A percentile compares a stretch with the other conserved stretches of the same genome.
Evolutionary conservation across 2,888 invertebrate species (phyloP).

Genomic region (Torymus aiolomorphi): DNA sequence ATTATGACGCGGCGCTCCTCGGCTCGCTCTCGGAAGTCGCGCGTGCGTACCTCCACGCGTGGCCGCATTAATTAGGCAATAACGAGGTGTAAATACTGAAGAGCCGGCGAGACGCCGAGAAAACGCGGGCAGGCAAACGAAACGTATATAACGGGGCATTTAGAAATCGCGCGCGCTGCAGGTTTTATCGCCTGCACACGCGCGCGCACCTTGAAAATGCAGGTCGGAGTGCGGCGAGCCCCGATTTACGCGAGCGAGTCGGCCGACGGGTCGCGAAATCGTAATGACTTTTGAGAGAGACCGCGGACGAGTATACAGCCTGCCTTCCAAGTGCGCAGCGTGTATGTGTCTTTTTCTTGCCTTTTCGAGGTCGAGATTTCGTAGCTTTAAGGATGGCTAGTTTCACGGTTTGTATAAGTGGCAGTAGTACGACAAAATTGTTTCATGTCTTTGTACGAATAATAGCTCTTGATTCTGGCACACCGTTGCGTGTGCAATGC

Average conservation of each 20-base stretch:
- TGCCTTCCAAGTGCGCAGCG: too few species aligned
- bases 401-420: background rate
- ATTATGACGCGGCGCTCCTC: background rate
- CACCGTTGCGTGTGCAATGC: too few species aligned
- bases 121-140: background rate
- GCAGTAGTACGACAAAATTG: too few species aligned
- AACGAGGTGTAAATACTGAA: conserved; percentile 21
- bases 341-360: background rate
- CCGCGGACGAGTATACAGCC: background rate
- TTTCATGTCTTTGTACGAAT: too few species aligned
- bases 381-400: background rate
- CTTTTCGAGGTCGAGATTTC: background rate
- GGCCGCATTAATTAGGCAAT: conserved; percentile 7
- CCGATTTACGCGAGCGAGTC: conserved; percentile 9
- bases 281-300: conserved; percentile 17
- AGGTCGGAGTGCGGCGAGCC: conserved; percentile 33
- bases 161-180: conserved; percentile 60
- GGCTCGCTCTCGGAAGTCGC: background rate
- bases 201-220: conserved; percentile 49
- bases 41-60: background rate
- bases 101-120: too few species aligned
- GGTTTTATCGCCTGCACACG: conserved; percentile 29
- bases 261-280: conserved; percentile 21
- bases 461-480: too few species aligned
- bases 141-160: conserved; percentile 61